A percentile compares a stretch with the other conserved stretches of the same genome.
Evolutionary conservation across 2,888 invertebrate genomes (phyloP).

Genomic region (Acrobasis suavella): DNA sequence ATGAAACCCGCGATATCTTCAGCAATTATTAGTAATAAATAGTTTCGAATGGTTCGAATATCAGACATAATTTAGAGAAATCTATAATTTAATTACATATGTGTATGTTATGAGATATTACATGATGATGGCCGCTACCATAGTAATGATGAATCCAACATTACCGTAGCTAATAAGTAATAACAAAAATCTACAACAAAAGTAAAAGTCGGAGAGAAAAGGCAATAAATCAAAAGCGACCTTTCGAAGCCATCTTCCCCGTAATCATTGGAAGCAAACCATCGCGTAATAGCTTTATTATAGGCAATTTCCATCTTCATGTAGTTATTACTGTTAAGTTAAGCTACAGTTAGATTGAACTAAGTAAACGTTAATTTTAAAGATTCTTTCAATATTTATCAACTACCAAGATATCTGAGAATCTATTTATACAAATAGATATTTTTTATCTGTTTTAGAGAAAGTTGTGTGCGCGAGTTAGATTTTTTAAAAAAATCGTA

Average conservation of each 20-base stretch:
- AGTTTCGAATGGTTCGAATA: too few relatives aligned
- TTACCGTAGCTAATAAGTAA: constrained; percentile 17
- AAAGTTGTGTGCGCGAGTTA: too few relatives aligned
- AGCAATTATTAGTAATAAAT: too few relatives aligned
- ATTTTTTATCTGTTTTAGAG: too few relatives aligned
- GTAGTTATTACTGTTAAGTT: not conserved
- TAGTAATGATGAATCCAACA: constrained; percentile 4
- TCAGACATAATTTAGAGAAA: constrained; percentile 15
- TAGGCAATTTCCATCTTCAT: constrained; percentile 14
- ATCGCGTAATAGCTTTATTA: constrained; percentile 19
- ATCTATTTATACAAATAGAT: too few relatives aligned
- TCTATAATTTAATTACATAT: not conserved
- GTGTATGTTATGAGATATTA: not conserved
- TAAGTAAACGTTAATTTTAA: not conserved
- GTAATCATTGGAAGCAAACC: constrained; percentile 17
- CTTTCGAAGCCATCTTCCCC: constrained; percentile 9
- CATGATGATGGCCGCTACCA: constrained; percentile 1
- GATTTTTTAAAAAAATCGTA: too few relatives aligned
- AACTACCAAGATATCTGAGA: too few relatives aligned
- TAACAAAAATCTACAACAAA: constrained; percentile 18
- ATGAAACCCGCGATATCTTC: too few relatives aligned
- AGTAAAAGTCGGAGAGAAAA: constrained; percentile 30
- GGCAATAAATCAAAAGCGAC: constrained; percentile 29
- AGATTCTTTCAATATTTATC: too few relatives aligned
- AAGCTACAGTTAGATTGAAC: not conserved